Evolutionary conservation across 2,888 invertebrate genomes (phyloP).

Genomic region (Quadriops clusia): DNA sequence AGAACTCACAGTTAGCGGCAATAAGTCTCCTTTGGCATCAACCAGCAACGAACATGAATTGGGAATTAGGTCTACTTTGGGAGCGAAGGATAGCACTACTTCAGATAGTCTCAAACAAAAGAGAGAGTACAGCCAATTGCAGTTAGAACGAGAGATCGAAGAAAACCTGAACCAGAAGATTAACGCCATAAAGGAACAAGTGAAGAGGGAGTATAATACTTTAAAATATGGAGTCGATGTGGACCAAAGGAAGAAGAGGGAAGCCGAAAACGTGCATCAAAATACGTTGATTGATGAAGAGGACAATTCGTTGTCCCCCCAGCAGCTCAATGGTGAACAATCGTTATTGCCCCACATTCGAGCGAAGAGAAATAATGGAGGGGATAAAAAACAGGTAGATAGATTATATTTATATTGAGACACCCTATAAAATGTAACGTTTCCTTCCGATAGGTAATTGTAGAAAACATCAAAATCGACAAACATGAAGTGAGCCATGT

Average conservation of each 20-base stretch:
- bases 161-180: conserved; percentile 32
- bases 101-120: conserved; percentile 11
- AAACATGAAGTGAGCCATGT: too few species aligned
- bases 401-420: too few species aligned
- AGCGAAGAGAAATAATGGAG: too few species aligned
- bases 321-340: conserved; percentile 19
- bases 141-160: conserved; percentile 27
- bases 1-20: conserved; percentile 24
- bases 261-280: conserved; percentile 10
- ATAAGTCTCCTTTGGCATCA: conserved; percentile 22
- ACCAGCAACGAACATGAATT: conserved; percentile 12
- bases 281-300: conserved; percentile 27
- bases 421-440: too few species aligned
- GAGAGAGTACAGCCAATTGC: conserved; percentile 17
- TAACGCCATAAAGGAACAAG: conserved; percentile 32
- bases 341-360: conserved; percentile 23
- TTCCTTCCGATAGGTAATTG: too few species aligned
- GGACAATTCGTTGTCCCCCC: conserved; percentile 26
- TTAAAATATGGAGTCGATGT: conserved; percentile 10
- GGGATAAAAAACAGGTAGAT: too few species aligned
- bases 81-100: conserved; percentile 12
- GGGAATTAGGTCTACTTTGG: conserved; percentile 8
- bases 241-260: conserved; percentile 9
- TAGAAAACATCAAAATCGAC: too few species aligned
- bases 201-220: conserved; percentile 30